Base-by-base conservation (phyloP, 2,113 vertebrate species). In the Sminthopsis crassicaudata region DNA sequence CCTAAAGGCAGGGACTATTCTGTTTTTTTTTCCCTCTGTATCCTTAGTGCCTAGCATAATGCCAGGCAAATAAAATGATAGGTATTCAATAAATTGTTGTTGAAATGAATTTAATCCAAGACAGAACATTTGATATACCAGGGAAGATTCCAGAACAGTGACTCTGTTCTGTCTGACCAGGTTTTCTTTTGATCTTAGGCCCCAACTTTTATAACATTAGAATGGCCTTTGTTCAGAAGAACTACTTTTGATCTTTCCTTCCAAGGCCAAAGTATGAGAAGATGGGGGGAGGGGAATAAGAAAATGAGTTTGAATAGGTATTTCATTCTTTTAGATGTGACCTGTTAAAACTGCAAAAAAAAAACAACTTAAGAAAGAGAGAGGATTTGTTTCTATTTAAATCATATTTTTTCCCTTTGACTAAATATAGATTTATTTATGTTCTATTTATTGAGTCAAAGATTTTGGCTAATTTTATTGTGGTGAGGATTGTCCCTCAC, bases 401-500 rank as follows among this genome's bases (percentile, higher is more conserved):
- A 36, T 36, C 67, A 42, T 6, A 9, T 92, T 92, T 46, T 93
- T 92, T 91, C 24, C n/a, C 24, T 91, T 88, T 54, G 55, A 19
- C 26, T 92, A 90, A 92, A 67, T 84, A 8, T 88, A 48, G 76
- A 46, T 27, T 90, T 91, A 84, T 76, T 14, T 94, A n/a, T 19
- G 51, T 91, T 84, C 23, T 54, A 91, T 95, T 94, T 95, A 11
- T 60, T 95, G 8, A 91, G 46, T 94, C 30, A 46, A 90, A 60
- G 6, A 24, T 91, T 93, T 67, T 52, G 2, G 22, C 94, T 76
- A 94, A 92, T 27, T 14, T 60, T 93, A 9, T 53, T 42, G 53
- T 90, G 30, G 52, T 42, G 91, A 88, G 10, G 24, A 46, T 67
- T 23, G 76, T n/a, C n/a, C 27, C 54, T 91, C 36, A 52, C 36